Evolutionary conservation across 2,113 vertebrate species (phyloP).

Genomic region (Muntiacus reevesi): DNA sequence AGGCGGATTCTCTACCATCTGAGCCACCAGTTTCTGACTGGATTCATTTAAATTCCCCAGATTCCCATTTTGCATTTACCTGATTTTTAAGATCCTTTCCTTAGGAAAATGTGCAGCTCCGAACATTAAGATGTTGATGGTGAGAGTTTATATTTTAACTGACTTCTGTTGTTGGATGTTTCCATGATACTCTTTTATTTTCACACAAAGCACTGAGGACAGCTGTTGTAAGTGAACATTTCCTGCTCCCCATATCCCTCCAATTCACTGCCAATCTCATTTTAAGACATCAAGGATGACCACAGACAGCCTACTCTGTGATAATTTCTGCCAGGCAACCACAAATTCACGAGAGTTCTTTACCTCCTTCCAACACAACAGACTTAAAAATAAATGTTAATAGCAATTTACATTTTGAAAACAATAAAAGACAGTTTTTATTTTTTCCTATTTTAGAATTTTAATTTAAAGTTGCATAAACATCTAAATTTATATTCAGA

Average conservation of each 20-base stretch:
- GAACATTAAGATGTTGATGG: slow-evolving; percentile 28
- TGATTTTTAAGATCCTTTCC: slow-evolving; percentile 49
- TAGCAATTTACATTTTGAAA: slow-evolving; percentile 9
- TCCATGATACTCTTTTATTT: slow-evolving; percentile 77
- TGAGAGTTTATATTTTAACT: slow-evolving; percentile 69
- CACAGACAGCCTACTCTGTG: not conserved
- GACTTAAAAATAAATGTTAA: slow-evolving; percentile 38
- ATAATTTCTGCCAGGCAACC: slow-evolving; percentile 4
- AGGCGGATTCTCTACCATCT: not conserved
- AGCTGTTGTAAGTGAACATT: slow-evolving; percentile 60
- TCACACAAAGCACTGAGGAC: slow-evolving; percentile 64
- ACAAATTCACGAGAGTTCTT: not conserved
- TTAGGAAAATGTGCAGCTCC: slow-evolving; percentile 37
- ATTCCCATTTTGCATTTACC: slow-evolving; percentile 19
- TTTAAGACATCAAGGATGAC: slow-evolving; percentile 45
- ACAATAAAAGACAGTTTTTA: not conserved
- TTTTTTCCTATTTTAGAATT: slow-evolving; percentile 38
- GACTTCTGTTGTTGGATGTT: slow-evolving; percentile 76
- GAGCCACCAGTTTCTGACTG: not conserved
- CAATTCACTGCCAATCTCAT: slow-evolving; percentile 24
- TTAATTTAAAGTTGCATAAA: slow-evolving; percentile 13
- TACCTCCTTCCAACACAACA: not conserved
- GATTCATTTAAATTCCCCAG: slow-evolving; percentile 11
- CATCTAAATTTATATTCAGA: not conserved
- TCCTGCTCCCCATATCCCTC: slow-evolving; percentile 45